Evolutionary conservation across 2,888 invertebrate species (phyloP).

Genomic region (Acholoe squamosa): DNA sequence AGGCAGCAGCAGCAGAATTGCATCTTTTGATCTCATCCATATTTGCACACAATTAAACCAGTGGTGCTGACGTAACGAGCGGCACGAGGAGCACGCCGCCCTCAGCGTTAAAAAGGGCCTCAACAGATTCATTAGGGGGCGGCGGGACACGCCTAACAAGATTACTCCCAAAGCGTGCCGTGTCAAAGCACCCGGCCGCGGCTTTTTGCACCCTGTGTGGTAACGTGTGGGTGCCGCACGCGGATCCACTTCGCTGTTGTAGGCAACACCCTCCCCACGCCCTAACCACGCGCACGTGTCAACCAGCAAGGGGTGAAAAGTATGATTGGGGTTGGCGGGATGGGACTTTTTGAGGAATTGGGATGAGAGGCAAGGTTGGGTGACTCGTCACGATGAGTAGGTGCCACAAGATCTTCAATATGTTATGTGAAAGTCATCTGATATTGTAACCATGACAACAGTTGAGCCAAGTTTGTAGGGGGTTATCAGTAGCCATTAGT

Average conservation of each 20-base stretch:
- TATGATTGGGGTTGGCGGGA: neutral
- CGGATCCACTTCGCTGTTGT: neutral
- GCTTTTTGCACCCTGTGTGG: slow-evolving; percentile 15
- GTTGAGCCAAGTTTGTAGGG: neutral
- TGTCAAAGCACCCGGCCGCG: neutral
- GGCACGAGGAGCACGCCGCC: neutral
- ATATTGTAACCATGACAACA: too few species aligned
- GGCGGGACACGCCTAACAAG: neutral
- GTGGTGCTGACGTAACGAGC: neutral
- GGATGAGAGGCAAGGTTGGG: neutral
- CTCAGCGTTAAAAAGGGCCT: neutral
- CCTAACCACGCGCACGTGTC: neutral
- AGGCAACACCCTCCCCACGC: neutral
- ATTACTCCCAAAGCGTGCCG: slow-evolving; percentile 23
- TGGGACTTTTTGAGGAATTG: neutral
- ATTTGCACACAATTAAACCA: slow-evolving; percentile 42
- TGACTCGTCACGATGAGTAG: neutral
- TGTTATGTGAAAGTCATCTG: too few species aligned
- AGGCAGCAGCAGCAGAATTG: too few species aligned
- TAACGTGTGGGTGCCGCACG: neutral
- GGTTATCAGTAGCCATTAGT: too few species aligned
- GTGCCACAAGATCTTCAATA: too few species aligned
- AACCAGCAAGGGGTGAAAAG: neutral
- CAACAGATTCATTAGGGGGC: slow-evolving; percentile 28
- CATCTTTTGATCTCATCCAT: slow-evolving; percentile 15